Evolutionary conservation across 92 coral and sea anemone genomes (phyloP).

Genomic region (Palythoa heliodiscus): DNA sequence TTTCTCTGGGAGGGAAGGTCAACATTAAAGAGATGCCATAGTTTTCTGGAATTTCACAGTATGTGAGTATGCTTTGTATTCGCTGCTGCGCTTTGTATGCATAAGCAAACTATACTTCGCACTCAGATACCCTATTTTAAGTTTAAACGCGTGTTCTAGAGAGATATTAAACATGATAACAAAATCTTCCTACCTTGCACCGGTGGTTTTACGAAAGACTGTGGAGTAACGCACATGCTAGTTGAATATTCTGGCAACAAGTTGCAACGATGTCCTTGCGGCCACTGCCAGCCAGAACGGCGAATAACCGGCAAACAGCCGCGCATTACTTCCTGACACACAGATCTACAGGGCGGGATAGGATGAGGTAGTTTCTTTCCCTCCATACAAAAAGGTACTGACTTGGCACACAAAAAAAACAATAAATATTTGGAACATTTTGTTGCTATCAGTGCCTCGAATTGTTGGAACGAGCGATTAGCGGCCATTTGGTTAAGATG

Average conservation of each 20-base stretch:
- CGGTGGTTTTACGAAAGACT: slow-evolving; percentile 47
- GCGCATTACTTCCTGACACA: slow-evolving; percentile 68
- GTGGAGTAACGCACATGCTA: slow-evolving; percentile 73
- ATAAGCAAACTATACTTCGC: no score
- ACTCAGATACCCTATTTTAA: no score
- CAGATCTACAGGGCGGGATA: slow-evolving; percentile 76
- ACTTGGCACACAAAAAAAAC: slow-evolving; percentile 78
- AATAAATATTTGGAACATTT: slow-evolving; percentile 75
- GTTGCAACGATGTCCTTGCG: slow-evolving; percentile 62
- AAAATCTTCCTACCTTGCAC: slow-evolving; percentile 53
- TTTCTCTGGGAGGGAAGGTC: no score
- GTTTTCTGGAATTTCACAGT: no score
- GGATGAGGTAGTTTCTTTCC: slow-evolving; percentile 53
- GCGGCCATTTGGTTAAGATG: slow-evolving; percentile 58
- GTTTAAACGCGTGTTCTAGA: background rate
- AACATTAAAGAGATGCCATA: no score
- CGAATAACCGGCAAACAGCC: slow-evolving; percentile 70
- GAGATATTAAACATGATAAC: background rate
- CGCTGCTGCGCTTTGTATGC: no score
- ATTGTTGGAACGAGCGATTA: slow-evolving; percentile 47
- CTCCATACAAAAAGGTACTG: slow-evolving; percentile 74
- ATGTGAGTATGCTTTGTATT: no score
- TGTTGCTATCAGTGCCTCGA: slow-evolving; percentile 52
- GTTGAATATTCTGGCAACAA: slow-evolving; percentile 70
- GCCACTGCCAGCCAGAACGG: slow-evolving; percentile 55